Evolutionary conservation across 2,888 invertebrate species (phyloP), one percentile per base, ranked within the genome.

Genomic region (Macroteleia sp.): DNA sequence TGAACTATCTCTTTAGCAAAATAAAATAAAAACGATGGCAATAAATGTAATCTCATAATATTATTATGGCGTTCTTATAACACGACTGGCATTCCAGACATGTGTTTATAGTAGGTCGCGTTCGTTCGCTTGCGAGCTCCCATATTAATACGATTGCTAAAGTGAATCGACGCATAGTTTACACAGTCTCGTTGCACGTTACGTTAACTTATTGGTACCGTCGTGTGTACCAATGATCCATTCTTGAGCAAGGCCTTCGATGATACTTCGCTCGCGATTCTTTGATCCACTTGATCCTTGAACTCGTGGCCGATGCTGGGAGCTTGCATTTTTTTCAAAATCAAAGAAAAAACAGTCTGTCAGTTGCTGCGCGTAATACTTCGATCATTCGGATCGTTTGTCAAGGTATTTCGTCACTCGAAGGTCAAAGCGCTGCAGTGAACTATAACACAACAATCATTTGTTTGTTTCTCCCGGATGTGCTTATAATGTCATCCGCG

Each of bases 241-340:
- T 67, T 71, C 71, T 71, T 62, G 20, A 42, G 57, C 62, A 16
- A 77, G 73, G 62, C 77, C 77, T 73, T 77, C 66, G 32, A 56
- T 32, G 56, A 44, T 34, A 52, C 59, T 71, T 14, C 59, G 42
- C 64, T 61, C 32, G 71, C 73, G 62, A 67, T 77, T 54, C 71
- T 71, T 77, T 67, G 67, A 74, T 52, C 66, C 74, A 46, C 54
- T 59, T 67, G 77, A 77, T 67, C 77, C 77, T 73, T 77, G 73
- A 77, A 77, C 77, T 77, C 77, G 62, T 44, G 71, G 56, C 32
- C 66, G 62, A 71, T 64, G 64, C 30, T 46, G 48, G n/a, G 57
- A 64, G 67, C 67, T 77, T 77, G 56, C 61, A 20, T n/a, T 66
- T 57, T 70, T 61, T 61, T 36, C 14, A 6, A 67, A 67, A 30